A percentile compares a stretch with the other conserved stretches of the same genome.
Evolutionary conservation across 2,888 invertebrate genomes (phyloP).

Genomic region (Caenorhabditis virilis): DNA sequence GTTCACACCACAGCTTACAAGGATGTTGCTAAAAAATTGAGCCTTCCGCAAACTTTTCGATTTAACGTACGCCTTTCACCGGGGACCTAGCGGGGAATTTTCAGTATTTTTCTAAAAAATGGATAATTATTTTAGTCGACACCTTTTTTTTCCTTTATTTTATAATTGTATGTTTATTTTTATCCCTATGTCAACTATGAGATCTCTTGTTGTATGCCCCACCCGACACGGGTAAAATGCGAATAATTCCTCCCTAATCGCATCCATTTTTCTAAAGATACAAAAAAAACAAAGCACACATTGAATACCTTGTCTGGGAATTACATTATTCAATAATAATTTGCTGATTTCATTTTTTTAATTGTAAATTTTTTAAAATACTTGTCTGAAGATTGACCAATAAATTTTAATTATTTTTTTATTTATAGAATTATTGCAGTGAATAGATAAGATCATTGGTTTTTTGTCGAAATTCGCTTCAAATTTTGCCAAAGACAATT

Average conservation of each 20-base stretch:
- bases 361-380: too few species aligned
- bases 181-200: not conserved
- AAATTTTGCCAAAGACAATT: too few species aligned
- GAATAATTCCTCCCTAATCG: slow-evolving; percentile 1
- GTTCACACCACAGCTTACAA: slow-evolving; percentile 58
- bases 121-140: not conserved
- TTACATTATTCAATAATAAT: too few species aligned
- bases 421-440: too few species aligned
- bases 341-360: too few species aligned
- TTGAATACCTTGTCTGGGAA: too few species aligned
- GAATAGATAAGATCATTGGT: too few species aligned
- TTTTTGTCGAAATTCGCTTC: too few species aligned
- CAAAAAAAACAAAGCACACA: too few species aligned
- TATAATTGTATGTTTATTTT: not conserved
- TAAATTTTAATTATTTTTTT: too few species aligned
- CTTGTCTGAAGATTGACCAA: too few species aligned
- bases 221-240: not conserved
- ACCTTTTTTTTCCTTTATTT: not conserved
- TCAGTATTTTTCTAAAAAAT: not conserved
- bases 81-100: slow-evolving; percentile 1
- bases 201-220: not conserved
- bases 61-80: slow-evolving; percentile 51
- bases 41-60: slow-evolving; percentile 57
- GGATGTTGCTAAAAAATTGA: slow-evolving; percentile 56
- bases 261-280: slow-evolving; percentile 10